Percentiles rank a stretch among this genome's conserved stretches.
These are phyloP conservation scores for Lysiphlebus fabarum DNA, from an alignment of 1,140 invertebrate genomes.

Conservation along the genomic window DNA sequence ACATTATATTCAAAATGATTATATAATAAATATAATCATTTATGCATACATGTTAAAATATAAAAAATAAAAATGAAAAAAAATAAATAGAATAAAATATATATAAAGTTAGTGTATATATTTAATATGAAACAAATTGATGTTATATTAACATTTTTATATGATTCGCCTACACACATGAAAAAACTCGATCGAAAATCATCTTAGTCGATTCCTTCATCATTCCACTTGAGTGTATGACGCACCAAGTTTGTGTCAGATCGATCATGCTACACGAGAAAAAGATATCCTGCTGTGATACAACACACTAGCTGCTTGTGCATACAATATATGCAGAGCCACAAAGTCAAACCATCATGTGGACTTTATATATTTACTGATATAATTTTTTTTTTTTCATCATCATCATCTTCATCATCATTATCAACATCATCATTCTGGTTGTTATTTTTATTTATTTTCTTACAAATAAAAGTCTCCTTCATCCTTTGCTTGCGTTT, in stretches of 20 bases:
- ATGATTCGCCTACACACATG: constrained; percentile 1
- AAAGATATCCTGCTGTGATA: constrained; percentile 38
- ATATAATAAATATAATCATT: no score
- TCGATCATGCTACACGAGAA: constrained; percentile 38
- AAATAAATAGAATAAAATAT: no score
- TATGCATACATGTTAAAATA: no score
- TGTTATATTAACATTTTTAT: constrained; percentile 6
- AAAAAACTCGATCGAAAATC: not conserved
- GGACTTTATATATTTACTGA: not conserved
- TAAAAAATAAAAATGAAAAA: no score
- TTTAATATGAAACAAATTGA: no score
- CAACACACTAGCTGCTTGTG: constrained; percentile 36
- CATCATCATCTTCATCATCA: no score
- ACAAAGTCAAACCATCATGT: not conserved
- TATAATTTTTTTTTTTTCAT: not conserved
- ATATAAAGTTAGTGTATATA: no score
- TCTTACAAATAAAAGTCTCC: no score
- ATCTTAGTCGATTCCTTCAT: constrained; percentile 2
- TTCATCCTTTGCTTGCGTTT: no score
- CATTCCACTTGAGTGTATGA: constrained; percentile 31
- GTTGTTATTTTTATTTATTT: no score
- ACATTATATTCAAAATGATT: no score
- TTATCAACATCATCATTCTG: no score
- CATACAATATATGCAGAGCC: constrained; percentile 30
- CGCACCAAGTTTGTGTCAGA: constrained; percentile 43